phyloP scores from a whole-genome alignment of 2,888 invertebrate genomes.

The Lithophane semibrunnea region DNA sequence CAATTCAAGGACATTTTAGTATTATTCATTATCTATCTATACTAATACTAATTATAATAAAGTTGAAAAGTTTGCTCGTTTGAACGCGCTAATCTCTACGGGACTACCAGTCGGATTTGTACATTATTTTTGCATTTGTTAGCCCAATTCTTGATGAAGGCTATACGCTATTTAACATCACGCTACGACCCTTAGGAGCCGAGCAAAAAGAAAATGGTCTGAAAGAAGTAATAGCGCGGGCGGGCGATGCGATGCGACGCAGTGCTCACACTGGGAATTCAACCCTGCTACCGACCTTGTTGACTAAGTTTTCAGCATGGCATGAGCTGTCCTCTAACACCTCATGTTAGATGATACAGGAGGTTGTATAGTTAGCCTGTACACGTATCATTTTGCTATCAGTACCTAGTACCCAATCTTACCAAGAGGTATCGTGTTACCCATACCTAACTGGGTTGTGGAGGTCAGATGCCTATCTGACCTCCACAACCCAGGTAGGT shows the following conservation, averaged over 20 bases:
- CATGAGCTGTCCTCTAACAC: background rate
- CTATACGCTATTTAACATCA: too few species aligned
- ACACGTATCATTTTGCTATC: background rate
- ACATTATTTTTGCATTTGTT: background rate
- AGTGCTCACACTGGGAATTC: background rate
- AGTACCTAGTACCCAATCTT: background rate
- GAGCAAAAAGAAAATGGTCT: background rate
- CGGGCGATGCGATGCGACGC: too few species aligned
- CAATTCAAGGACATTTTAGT: constrained; percentile 14
- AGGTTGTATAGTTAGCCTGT: background rate
- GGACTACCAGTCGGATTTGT: background rate
- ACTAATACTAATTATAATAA: background rate
- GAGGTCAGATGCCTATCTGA: too few species aligned
- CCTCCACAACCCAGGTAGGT: too few species aligned
- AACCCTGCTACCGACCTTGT: background rate
- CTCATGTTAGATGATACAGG: too few species aligned
- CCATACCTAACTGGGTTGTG: too few species aligned
- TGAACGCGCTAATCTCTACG: background rate
- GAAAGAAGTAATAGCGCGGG: too few species aligned
- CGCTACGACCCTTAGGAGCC: background rate
- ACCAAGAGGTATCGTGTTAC: background rate
- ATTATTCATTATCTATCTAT: background rate
- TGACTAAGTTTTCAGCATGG: background rate
- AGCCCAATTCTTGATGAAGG: background rate
- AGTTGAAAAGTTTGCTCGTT: background rate